Percentiles rank a stretch among this genome's conserved stretches.
These are phyloP conservation scores for Tetragonula carbonaria DNA, from an alignment of 2,888 invertebrate genomes.

Conservation along the genomic window DNA sequence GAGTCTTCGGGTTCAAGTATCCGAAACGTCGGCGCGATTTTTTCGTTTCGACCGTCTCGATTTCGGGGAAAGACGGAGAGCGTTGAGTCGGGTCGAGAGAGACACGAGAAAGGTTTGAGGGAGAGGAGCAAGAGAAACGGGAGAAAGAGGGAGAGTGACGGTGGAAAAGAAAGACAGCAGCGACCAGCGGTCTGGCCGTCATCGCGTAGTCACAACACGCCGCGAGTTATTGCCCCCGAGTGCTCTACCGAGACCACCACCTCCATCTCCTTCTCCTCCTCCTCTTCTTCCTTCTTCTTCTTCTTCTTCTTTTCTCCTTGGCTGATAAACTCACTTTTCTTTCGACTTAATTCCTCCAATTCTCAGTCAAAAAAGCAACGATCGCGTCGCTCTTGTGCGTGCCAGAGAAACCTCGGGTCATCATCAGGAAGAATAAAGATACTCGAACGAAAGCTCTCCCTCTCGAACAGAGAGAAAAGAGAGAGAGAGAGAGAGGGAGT, in stretches of 20 bases:
- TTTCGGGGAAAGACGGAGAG: conserved; percentile 17
- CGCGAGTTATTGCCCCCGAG: conserved; percentile 77
- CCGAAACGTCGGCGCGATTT: no score
- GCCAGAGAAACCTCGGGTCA: conserved; percentile 23
- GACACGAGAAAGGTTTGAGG: not conserved
- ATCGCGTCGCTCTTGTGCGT: conserved; percentile 41
- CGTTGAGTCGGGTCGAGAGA: not conserved
- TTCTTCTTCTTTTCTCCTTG: conserved; percentile 44
- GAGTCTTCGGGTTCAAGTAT: no score
- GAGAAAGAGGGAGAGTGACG: conserved; percentile 6
- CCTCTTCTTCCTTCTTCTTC: conserved; percentile 46
- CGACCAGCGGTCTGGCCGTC: conserved; percentile 81
- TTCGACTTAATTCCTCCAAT: conserved; percentile 75
- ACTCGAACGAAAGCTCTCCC: not conserved
- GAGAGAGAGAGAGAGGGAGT: not conserved
- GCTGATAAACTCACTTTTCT: conserved; percentile 52
- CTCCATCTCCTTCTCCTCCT: conserved; percentile 42
- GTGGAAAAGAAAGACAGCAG: conserved; percentile 61
- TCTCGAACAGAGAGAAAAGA: not conserved
- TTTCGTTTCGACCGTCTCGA: no score
- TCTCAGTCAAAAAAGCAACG: conserved; percentile 73
- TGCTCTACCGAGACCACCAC: conserved; percentile 55
- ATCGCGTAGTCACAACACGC: conserved; percentile 79
- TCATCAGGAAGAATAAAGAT: not conserved
- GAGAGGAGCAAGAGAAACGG: not conserved